Base-by-base conservation (phyloP, 23 tunicate species). In the Oikopleura albicans region DNA sequence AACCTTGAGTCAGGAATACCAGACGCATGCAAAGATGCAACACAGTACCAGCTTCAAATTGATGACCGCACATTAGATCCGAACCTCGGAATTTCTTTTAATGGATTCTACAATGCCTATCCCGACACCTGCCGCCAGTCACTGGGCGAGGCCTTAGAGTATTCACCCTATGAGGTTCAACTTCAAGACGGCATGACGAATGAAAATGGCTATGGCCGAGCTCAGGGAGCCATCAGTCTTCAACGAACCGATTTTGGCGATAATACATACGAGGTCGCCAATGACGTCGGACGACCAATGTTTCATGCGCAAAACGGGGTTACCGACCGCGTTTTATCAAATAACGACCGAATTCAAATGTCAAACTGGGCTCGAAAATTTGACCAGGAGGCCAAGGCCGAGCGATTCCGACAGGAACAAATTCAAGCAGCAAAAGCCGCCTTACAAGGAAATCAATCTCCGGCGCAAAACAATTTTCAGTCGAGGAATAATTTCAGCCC, bases 11-110 rank as follows among this genome's bases (percentile, higher is more conserved):
- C n/a, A n/a, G 79, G 35, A 34, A 71, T 71, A 22, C 79, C 79
- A 71, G 79, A 16, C 4, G 2, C 34, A 12, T 71, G 79, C 79
- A 71, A 71, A 71, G 79, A 71, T 37, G 79, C 79, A 4, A 71
- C 34, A 12, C 36, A 2, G 4, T 71, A 16, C 79, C 27, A 16
- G 31, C 31, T 71, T 2, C 27, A 16, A 12, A 16, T 71, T 71
- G 79, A 71, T 71, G 79, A 71, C 35, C 79, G 79, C 28, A 12
- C 79, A 2, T 29, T 71, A 2, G 79, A 71, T 29, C 79, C 79
- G 2, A 4, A 27, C 2, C 34, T 71, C 31, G 79, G 79, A 27
- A 71, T 71, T 71, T 71, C 79, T 16, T 71, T 16, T 4, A 71
- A 71, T 71, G 79, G 79, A 31, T 71, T 22, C 79, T 71, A 71